These are phyloP conservation scores for Clarias macrocephalus DNA, from an alignment of 2,113 vertebrate species.

Conservation along the genomic window DNA sequence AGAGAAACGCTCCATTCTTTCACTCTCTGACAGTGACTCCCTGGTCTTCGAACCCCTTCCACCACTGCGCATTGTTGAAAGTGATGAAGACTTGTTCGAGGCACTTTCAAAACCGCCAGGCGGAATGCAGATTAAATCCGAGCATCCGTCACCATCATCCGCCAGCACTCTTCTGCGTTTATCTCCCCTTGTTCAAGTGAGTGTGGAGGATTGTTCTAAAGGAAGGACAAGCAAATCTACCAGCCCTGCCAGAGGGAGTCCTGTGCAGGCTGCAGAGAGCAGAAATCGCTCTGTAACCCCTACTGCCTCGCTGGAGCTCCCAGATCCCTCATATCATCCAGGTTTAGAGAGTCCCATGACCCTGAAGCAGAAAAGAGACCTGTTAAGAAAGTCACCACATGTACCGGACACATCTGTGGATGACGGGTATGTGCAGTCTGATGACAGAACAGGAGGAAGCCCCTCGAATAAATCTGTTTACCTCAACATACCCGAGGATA, in stretches of 20 bases:
- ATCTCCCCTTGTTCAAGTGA: constrained; percentile 86
- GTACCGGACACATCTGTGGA: constrained; percentile 86
- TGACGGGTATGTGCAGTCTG: constrained; percentile 64
- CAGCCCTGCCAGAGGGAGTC: constrained; percentile 53
- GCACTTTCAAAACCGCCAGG: constrained; percentile 61
- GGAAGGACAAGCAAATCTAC: constrained; percentile 67
- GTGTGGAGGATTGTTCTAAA: constrained; percentile 87
- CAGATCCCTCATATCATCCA: constrained; percentile 62
- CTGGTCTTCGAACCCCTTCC: constrained; percentile 92
- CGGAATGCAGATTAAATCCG: constrained; percentile 50
- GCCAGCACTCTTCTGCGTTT: constrained; percentile 78
- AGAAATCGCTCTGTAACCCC: constrained; percentile 53
- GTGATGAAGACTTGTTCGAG: constrained; percentile 86
- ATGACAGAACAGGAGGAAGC: constrained; percentile 68
- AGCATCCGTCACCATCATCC: constrained; percentile 63
- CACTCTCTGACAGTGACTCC: constrained; percentile 94
- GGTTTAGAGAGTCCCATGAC: constrained; percentile 83
- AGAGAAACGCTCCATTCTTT: constrained; percentile 91
- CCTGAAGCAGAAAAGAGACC: constrained; percentile 91
- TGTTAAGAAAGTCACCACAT: constrained; percentile 85
- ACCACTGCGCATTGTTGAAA: constrained; percentile 94
- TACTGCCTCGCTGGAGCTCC: constrained; percentile 66
- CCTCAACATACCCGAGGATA: constrained; percentile 85
- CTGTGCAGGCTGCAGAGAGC: constrained; percentile 55
- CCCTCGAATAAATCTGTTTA: constrained; percentile 79